Evolutionary conservation across 2,888 invertebrate genomes (phyloP).

Genomic region (Uloborus plumipes): DNA sequence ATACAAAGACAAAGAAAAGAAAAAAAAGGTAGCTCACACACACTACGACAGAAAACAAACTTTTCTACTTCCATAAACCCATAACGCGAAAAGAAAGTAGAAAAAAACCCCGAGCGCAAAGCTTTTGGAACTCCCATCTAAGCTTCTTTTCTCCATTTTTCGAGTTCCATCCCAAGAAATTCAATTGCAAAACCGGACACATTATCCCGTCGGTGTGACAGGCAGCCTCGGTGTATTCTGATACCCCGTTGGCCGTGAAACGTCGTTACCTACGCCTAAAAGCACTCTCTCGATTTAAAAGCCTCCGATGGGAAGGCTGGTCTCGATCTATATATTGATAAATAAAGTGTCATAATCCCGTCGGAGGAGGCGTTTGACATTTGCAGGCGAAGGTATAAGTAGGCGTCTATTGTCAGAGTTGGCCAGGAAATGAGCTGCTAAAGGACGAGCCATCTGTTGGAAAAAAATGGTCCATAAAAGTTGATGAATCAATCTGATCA

Average conservation of each 20-base stretch:
- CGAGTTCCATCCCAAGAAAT: neutral
- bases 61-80: neutral
- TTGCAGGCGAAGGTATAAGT: neutral
- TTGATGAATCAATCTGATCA: too few relatives aligned
- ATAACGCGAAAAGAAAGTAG: too few relatives aligned
- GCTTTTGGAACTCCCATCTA: too few relatives aligned
- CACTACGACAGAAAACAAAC: neutral
- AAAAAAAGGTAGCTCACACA: neutral
- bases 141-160: neutral
- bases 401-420: neutral
- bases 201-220: too few relatives aligned
- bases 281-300: neutral
- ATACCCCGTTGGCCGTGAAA: neutral
- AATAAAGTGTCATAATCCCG: slow-evolving; percentile 45
- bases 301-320: slow-evolving; percentile 1
- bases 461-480: too few relatives aligned
- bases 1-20: neutral
- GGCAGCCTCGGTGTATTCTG: too few relatives aligned
- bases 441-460: too few relatives aligned
- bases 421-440: too few relatives aligned
- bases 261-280: too few relatives aligned
- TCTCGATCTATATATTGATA: slow-evolving; percentile 26
- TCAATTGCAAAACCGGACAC: too few relatives aligned
- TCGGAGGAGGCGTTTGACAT: slow-evolving; percentile 28
- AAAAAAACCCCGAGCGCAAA: too few relatives aligned